Base-by-base conservation (phyloP, 2,797 vertebrate genomes). In the Gallinago stenura region DNA sequence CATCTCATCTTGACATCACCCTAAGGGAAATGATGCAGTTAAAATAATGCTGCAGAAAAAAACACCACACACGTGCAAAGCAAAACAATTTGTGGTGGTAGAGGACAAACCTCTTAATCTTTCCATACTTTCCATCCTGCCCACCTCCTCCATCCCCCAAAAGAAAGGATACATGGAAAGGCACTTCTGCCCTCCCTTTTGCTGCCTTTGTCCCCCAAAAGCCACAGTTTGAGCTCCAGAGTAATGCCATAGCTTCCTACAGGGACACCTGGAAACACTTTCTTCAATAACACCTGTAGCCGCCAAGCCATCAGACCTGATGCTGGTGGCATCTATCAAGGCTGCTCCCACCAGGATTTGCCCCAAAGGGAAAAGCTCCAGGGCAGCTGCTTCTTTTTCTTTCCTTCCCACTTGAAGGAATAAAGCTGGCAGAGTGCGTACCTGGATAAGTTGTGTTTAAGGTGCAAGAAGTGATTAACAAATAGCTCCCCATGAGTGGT, bases 351-450 rank as follows among this genome's bases (percentile, higher is more conserved):
- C 16, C 54, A 64, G 24, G 50, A 33, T 31, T 53, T 22, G 7
- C 26, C 56, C 30, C 26, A 50, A 6, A 77, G 24, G 31, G 45
- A 86, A 85, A 84, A 14, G n/a, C 31, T 39, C 31, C 0, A 0
- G 12, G 26, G 45, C 26, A 78, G 15, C 25, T 51, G 3, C 46
- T 84, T 16, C 37, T 76, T 46, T 37, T 60, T 18, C 43, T 66
- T 83, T 57, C 62, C 64, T 73, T 88, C 33, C 53, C 25, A 10
- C 12, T 41, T 1, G 1, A 37, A 76, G 35, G 35, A 79, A 71
- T 48, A 46, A 82, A 1, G 2, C 31, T 51, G 56, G 31, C 65
- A 8, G 37, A 54, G 26, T 15, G 39, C 43, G 25, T 15, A 51
- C 50, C 43, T 26, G 84, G 61, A 65, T 22, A 35, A 85, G 43